Evolutionary conservation across 1,140 invertebrate genomes (phyloP).

Genomic region (Lycorma delicatula): DNA sequence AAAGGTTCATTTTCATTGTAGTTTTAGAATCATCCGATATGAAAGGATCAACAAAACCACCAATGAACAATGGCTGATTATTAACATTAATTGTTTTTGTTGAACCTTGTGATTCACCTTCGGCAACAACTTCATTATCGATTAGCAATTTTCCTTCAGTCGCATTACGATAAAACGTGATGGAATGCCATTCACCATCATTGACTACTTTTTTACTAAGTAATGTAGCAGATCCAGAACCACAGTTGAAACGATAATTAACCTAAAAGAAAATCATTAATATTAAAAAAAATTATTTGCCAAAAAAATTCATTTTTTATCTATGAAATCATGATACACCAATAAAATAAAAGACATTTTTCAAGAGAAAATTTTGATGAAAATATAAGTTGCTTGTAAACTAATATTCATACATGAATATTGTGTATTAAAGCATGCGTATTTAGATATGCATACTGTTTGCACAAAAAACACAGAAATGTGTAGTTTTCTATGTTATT

Average conservation of each 20-base stretch:
- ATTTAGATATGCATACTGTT: too few relatives aligned
- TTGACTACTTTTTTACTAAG: slow-evolving; percentile 50
- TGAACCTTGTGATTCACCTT: slow-evolving; percentile 45
- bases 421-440: too few relatives aligned
- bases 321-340: too few relatives aligned
- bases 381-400: too few relatives aligned
- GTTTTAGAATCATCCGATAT: slow-evolving; percentile 12
- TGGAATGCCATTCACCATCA: slow-evolving; percentile 81
- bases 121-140: slow-evolving; percentile 49
- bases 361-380: too few relatives aligned
- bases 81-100: slow-evolving; percentile 50
- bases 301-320: too few relatives aligned
- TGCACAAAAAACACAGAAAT: too few relatives aligned
- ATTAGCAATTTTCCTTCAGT: slow-evolving; percentile 55
- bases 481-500: too few relatives aligned
- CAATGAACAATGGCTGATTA: slow-evolving; percentile 65
- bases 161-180: slow-evolving; percentile 49
- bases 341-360: too few relatives aligned
- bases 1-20: too few relatives aligned
- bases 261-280: slow-evolving; percentile 40
- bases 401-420: too few relatives aligned
- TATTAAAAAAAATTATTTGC: background rate
- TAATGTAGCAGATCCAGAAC: slow-evolving; percentile 54
- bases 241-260: slow-evolving; percentile 63
- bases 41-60: slow-evolving; percentile 68